These are phyloP conservation scores for Protomyctophum bolini DNA, from an alignment of 2,113 vertebrate species.

Conservation along the genomic window DNA sequence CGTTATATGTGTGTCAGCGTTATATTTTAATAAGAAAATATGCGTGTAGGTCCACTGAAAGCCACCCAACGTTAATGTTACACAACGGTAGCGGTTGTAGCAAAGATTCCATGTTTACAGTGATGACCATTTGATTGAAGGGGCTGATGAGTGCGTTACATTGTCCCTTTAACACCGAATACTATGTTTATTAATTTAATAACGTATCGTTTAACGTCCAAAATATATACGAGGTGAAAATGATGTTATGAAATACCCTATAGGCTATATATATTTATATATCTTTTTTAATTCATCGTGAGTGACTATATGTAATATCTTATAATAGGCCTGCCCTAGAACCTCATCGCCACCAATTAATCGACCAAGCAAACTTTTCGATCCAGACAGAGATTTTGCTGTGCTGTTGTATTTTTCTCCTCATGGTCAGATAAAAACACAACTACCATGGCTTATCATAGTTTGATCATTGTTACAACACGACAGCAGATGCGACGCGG, in stretches of 20 bases:
- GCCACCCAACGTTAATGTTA: constrained; percentile 6
- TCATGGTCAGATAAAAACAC: background rate
- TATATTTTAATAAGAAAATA: background rate
- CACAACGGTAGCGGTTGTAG: constrained; percentile 2
- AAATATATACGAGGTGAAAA: no score
- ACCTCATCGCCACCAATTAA: background rate
- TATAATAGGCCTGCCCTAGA: no score
- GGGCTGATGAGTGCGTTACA: background rate
- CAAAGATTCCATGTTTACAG: no score
- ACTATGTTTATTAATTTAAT: no score
- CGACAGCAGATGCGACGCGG: background rate
- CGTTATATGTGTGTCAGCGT: no score
- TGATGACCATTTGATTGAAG: background rate
- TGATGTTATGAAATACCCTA: background rate
- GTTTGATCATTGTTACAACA: background rate
- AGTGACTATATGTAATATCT: background rate
- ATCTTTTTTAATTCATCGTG: background rate
- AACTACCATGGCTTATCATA: background rate
- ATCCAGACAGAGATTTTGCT: background rate
- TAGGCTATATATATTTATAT: background rate
- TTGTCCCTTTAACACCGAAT: no score
- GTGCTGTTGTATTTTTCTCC: background rate
- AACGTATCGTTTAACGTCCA: no score
- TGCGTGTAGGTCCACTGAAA: background rate
- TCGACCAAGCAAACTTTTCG: constrained; percentile 26